Evolutionary conservation across 2,113 vertebrate species (phyloP), one percentile per base, ranked within the genome.

Genomic region (Romanogobio albipinnatus): DNA sequence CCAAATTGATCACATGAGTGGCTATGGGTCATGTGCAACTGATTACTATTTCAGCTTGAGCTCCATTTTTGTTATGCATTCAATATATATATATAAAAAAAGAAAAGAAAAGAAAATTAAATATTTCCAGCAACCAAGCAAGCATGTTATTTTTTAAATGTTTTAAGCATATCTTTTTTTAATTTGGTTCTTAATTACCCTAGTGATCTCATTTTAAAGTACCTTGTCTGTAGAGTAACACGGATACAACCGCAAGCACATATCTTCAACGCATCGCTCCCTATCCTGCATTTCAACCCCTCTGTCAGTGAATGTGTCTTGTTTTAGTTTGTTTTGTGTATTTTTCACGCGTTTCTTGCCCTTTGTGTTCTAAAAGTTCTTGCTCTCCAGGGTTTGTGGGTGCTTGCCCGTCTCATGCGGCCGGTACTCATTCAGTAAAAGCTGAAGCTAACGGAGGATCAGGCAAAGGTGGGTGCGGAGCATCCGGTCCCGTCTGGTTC

Each of bases 381-480:
- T 88, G 90, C 93, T 93, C 92, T 90, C 89, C 89, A 80, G 92
- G 91, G 90, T 91, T 87, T 81, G 61, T 71, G 89, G 91, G 89
- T 90, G 92, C 89, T 82, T 91, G 93, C 93, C 91, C 89, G 90
- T 93, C 92, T 94, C 94, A 94, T 94, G 94, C 94, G 89, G 91
- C 93, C 92, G 93, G 83, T 87, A 77, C 92, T 94, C 93, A 93
- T 93, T 94, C 92, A 92, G 94, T 94, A 93, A 93, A 95, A 97
- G 96, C 96, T 92, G 95, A 97, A 98, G 97, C 97, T 94, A 94
- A 95, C 91, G 87, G 93, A 94, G 93, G 93, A 94, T 93, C 95
- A 95, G 94, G 94, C 94, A 95, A 93, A 94, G 92, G 91, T 90
- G 89, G 81, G 87, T 88, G 88, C 71, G 49, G 90, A 88, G 89